These are phyloP conservation scores for Amiota minor DNA, from an alignment of 2,888 invertebrate species.

Conservation along the genomic window DNA sequence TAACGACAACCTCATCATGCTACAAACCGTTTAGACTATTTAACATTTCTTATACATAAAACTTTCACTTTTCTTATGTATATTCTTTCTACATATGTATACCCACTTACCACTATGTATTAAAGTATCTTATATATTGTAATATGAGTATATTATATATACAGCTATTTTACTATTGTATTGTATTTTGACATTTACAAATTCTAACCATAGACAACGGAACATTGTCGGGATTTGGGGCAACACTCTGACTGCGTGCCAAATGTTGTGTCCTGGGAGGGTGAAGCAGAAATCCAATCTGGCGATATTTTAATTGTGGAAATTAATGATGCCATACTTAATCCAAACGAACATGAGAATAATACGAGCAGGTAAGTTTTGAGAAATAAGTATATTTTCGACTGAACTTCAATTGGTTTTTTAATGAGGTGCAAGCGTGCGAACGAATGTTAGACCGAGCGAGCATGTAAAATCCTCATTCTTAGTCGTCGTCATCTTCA, in stretches of 20 bases:
- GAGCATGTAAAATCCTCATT: neutral
- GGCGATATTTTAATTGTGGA: slow-evolving; percentile 82
- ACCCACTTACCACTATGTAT: slow-evolving; percentile 42
- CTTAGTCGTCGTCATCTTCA: neutral
- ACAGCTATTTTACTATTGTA: no score
- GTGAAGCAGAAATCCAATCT: slow-evolving; percentile 80
- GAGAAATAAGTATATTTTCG: no score
- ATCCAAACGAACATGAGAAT: slow-evolving; percentile 61
- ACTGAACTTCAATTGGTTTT: slow-evolving; percentile 4
- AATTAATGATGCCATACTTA: slow-evolving; percentile 79
- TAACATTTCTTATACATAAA: neutral
- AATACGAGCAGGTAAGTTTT: slow-evolving; percentile 61
- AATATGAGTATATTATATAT: no score
- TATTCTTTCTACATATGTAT: slow-evolving; percentile 37
- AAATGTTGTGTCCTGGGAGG: slow-evolving; percentile 79
- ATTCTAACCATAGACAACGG: slow-evolving; percentile 65
- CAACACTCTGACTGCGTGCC: slow-evolving; percentile 74
- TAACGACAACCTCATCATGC: no score
- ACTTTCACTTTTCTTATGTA: slow-evolving; percentile 4
- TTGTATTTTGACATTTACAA: no score
- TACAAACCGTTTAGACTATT: no score
- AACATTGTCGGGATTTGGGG: slow-evolving; percentile 62
- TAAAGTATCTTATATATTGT: slow-evolving; percentile 28
- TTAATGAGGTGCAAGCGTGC: neutral
- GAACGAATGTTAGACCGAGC: no score